phyloP scores from a whole-genome alignment of 1,140 invertebrate species.

The Muscidifurax raptorellus region DNA sequence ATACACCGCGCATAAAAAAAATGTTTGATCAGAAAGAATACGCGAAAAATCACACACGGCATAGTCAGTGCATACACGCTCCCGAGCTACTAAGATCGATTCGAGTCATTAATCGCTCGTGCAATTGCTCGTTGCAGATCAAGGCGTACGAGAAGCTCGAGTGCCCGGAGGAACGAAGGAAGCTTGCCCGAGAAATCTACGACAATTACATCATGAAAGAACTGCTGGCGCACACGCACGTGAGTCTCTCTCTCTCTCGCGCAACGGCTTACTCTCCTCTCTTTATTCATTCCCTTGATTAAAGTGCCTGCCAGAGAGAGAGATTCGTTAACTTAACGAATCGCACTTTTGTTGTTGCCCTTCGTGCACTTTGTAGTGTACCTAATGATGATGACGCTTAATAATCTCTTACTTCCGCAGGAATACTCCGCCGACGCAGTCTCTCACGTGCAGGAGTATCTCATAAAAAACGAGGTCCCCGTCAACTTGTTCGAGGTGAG shows the following conservation, averaged over 20 bases:
- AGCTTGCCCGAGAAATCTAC: constrained; percentile 97
- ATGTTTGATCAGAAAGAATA: no score
- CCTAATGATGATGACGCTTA: background rate
- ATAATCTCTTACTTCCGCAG: constrained; percentile 78
- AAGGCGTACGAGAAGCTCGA: constrained; percentile 99
- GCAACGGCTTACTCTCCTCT: background rate
- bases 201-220: constrained; percentile 99
- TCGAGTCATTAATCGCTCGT: background rate
- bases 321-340: constrained; percentile 32
- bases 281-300: constrained; percentile 9
- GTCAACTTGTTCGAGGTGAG: constrained; percentile 97
- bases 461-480: constrained; percentile 97
- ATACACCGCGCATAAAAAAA: no score
- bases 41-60: no score
- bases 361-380: background rate
- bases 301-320: background rate
- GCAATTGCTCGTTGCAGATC: constrained; percentile 82
- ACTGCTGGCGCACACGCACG: constrained; percentile 97
- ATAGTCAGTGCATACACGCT: no score
- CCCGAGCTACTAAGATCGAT: no score
- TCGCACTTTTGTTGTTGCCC: background rate
- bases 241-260: constrained; percentile 77
- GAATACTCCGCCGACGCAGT: constrained; percentile 98
- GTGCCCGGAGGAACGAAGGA: constrained; percentile 95
- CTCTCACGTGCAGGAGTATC: constrained; percentile 96